phyloP scores from a whole-genome alignment of 2,113 vertebrate genomes.

The Sinocyclocheilus anophthalmus region DNA sequence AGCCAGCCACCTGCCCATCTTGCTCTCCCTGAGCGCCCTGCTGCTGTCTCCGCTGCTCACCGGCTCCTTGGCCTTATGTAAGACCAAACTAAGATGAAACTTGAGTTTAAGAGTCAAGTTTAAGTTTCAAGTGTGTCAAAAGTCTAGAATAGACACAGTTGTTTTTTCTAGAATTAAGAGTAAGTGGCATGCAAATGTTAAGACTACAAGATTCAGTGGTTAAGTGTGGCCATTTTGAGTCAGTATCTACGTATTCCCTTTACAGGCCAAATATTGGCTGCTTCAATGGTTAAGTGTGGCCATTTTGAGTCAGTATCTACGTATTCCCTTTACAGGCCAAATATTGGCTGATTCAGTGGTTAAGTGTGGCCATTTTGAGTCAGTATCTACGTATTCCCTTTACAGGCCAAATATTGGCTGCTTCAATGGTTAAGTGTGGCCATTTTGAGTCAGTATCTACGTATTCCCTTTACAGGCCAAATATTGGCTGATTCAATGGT shows the following conservation, averaged over 20 bases:
- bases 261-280: not conserved
- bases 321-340: not conserved
- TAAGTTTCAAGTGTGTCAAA: not conserved
- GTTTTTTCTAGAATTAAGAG: not conserved
- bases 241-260: not conserved
- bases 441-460: too few relatives aligned
- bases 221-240: not conserved
- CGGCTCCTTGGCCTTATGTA: constrained; percentile 85
- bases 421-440: not conserved
- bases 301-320: not conserved
- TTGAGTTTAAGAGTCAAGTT: not conserved
- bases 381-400: not conserved
- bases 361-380: not conserved
- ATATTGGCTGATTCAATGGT: not conserved
- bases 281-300: not conserved
- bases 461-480: not conserved
- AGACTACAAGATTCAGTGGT: not conserved
- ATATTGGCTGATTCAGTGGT: not conserved
- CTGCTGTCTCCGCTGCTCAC: constrained; percentile 82
- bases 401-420: not conserved
- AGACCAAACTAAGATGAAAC: constrained; percentile 61
- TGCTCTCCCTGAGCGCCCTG: constrained; percentile 80
- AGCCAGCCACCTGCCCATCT: constrained; percentile 71
- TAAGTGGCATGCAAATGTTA: not conserved
- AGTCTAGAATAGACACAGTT: not conserved